These are phyloP conservation scores for Ectobius pallidus DNA, from an alignment of 2,888 invertebrate species.

Conservation along the genomic window DNA sequence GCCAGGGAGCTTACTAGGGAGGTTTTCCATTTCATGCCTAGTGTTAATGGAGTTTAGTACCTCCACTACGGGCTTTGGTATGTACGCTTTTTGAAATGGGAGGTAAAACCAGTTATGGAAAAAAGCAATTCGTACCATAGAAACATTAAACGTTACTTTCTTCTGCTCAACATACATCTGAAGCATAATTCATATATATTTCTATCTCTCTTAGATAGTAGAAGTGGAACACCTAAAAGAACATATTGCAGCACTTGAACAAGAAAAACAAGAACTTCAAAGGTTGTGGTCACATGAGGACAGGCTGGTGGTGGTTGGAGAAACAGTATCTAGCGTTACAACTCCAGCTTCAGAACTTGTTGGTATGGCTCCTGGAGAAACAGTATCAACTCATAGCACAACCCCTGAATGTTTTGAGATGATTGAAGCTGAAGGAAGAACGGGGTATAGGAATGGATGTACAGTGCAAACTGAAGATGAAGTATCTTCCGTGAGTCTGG, in stretches of 20 bases:
- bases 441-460: neutral
- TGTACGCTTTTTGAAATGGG: too few relatives aligned
- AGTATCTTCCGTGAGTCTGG: conserved; percentile 38
- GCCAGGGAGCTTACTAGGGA: too few relatives aligned
- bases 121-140: too few relatives aligned
- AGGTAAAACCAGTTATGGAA: too few relatives aligned
- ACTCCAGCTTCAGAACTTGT: conserved; percentile 37
- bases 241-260: conserved; percentile 61
- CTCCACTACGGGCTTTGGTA: too few relatives aligned
- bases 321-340: conserved; percentile 27
- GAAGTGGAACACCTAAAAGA: conserved; percentile 64
- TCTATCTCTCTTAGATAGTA: too few relatives aligned
- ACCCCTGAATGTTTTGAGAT: conserved; percentile 70
- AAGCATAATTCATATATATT: too few relatives aligned
- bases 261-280: conserved; percentile 63
- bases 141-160: too few relatives aligned
- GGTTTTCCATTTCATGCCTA: too few relatives aligned
- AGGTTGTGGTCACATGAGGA: conserved; percentile 33
- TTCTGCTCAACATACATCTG: too few relatives aligned
- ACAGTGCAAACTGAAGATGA: conserved; percentile 30
- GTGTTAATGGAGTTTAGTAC: too few relatives aligned
- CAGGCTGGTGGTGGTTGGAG: neutral
- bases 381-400: conserved; percentile 60
- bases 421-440: conserved; percentile 54
- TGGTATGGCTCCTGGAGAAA: conserved; percentile 44